Conservation (phyloP, 2,113 vertebrate species). For the Aphyosemion australe region DNA sequence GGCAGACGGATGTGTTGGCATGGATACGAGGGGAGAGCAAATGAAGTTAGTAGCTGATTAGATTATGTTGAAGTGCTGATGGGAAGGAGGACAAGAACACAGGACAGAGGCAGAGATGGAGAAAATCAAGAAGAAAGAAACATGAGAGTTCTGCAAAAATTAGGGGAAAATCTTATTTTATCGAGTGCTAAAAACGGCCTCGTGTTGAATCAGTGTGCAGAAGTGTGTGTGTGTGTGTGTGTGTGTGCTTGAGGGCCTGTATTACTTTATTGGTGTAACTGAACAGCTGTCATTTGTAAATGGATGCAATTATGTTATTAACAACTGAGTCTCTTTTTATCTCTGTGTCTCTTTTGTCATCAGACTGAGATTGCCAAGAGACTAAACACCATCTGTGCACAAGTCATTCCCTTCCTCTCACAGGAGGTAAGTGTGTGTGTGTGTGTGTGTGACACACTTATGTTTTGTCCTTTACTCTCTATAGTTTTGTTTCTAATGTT, state of each 20-base stretch:
- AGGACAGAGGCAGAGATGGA: conserved; percentile 34
- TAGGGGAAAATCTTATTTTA: conserved; percentile 27
- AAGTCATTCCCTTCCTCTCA: conserved; percentile 99
- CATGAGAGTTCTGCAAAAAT: conserved; percentile 43
- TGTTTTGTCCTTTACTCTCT: conserved; percentile 21
- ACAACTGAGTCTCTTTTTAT: conserved; percentile 52
- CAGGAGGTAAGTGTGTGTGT: conserved; percentile 89
- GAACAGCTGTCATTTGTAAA: conserved; percentile 69
- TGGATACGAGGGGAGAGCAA: conserved; percentile 71
- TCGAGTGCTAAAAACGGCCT: conserved; percentile 16
- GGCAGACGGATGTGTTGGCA: conserved; percentile 75
- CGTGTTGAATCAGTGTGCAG: conserved; percentile 22
- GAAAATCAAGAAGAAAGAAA: conserved; percentile 47
- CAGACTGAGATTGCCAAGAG: conserved; percentile 98
- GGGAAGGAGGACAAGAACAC: conserved; percentile 66
- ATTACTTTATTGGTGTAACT: conserved; percentile 54
- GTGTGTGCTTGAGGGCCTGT: conserved; percentile 19
- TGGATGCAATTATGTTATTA: conserved; percentile 70
- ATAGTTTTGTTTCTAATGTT: conserved; percentile 14
- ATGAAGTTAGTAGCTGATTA: conserved; percentile 74
- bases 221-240: not conserved
- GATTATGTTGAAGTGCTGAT: conserved; percentile 78
- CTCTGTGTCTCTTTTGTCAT: conserved; percentile 62
- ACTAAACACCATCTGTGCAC: conserved; percentile 98
- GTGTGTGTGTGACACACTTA: conserved; percentile 56